phyloP scores from a whole-genome alignment of 1,140 invertebrate species.

The Phymorhynchus buccinoides region DNA sequence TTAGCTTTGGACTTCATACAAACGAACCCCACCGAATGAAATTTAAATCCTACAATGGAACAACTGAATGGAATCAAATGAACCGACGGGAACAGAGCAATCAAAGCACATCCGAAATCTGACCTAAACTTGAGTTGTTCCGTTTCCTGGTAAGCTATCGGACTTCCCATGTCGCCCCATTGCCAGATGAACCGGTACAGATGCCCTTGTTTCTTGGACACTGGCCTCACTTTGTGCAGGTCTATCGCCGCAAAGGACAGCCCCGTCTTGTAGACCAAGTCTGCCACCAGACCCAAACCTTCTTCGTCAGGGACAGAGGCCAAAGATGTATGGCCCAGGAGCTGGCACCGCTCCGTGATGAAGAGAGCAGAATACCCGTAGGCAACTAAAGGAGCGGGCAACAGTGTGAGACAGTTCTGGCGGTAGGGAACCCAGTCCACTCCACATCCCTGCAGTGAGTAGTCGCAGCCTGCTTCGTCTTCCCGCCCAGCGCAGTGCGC shows the following conservation, averaged over 20 bases:
- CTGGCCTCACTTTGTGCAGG: neutral
- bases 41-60: too few relatives aligned
- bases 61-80: neutral
- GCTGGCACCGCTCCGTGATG: too few relatives aligned
- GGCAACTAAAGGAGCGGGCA: too few relatives aligned
- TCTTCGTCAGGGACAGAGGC: neutral
- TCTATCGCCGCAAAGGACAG: neutral
- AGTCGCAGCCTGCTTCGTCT: neutral
- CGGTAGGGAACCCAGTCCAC: neutral
- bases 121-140: neutral
- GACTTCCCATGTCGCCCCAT: slow-evolving; percentile 16
- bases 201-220: neutral
- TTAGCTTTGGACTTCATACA: slow-evolving; percentile 25
- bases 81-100: neutral
- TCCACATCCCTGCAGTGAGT: neutral
- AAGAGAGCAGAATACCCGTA: too few relatives aligned
- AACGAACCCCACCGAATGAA: neutral
- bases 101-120: neutral
- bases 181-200: slow-evolving; percentile 26
- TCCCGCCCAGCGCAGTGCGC: neutral
- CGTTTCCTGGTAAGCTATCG: neutral
- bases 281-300: neutral
- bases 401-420: neutral
- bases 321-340: too few relatives aligned
- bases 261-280: neutral